These are phyloP conservation scores for Triplophysa tibetana DNA, from an alignment of 2,113 vertebrate genomes.

Conservation along the genomic window DNA sequence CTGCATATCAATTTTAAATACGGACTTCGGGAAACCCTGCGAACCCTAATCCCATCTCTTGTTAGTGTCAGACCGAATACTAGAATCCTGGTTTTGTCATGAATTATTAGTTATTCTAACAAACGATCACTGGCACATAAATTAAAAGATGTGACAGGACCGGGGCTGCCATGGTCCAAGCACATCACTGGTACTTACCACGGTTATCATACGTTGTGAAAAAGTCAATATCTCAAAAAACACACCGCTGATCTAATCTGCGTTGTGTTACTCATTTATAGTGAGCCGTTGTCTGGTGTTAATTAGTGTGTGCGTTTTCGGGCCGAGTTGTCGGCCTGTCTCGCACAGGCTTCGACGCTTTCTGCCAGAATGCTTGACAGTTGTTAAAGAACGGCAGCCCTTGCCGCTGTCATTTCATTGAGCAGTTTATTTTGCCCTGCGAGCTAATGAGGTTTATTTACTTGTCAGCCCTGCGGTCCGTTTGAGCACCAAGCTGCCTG, in stretches of 20 bases:
- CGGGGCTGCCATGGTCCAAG: slow-evolving; percentile 4
- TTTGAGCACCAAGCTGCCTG: slow-evolving; percentile 48
- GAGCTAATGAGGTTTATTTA: slow-evolving; percentile 80
- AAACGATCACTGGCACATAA: background rate
- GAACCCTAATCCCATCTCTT: slow-evolving; percentile 31
- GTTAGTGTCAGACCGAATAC: slow-evolving; percentile 39
- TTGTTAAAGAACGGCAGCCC: slow-evolving; percentile 71
- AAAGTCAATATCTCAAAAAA: slow-evolving; percentile 33
- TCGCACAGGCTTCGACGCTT: slow-evolving; percentile 57
- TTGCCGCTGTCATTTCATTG: slow-evolving; percentile 68
- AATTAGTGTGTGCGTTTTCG: slow-evolving; percentile 51
- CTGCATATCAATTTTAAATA: slow-evolving; percentile 65
- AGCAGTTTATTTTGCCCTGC: slow-evolving; percentile 64
- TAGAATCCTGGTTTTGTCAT: background rate
- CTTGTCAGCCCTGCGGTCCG: slow-evolving; percentile 72
- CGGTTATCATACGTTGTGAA: background rate
- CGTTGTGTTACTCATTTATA: slow-evolving; percentile 1
- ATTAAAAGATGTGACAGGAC: background rate
- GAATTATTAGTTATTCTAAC: slow-evolving; percentile 25
- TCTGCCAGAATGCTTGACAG: slow-evolving; percentile 68
- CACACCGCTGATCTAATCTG: slow-evolving; percentile 34
- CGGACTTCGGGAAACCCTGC: slow-evolving; percentile 59
- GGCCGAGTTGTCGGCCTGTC: background rate
- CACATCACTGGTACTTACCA: background rate
- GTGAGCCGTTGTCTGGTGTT: slow-evolving; percentile 11